Evolutionary conservation across 1,140 invertebrate species (phyloP), one percentile per base, ranked within the genome.

Genomic region (Sitophilus oryzae): DNA sequence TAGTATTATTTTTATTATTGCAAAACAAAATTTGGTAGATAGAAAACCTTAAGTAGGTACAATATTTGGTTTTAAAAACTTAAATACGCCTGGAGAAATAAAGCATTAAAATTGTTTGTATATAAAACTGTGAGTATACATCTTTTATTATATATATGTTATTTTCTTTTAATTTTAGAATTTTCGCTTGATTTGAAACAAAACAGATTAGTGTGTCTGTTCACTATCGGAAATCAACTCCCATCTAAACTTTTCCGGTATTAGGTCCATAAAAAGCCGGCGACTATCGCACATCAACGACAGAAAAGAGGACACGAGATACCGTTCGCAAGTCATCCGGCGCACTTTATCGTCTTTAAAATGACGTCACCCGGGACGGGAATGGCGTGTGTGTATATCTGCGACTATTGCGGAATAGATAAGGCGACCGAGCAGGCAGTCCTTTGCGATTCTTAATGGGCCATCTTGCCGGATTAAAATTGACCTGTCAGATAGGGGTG

Each of bases 391-490:
- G 38, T 50, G 37, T 50, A 50, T 50, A 40, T 19, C 48, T 40
- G 37, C 23, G 48, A 50, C 48, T 50, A 50, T 50, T 50, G 48
- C 48, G 36, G 21, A n/a, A 36, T 20, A 50, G 48, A 50, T 50
- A 50, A 50, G 48, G 48, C 19, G 41, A 50, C 38, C 48, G 48
- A 50, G 36, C 38, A 50, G 35, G 38, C 48, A 22, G 37, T 35
- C 35, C 36, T n/a, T 21, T 35, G 10, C 36, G 38, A 41, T 40
- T 37, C 37, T 50, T 50, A 50, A 50, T 50, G 38, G 48, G 19
- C 38, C 48, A 40, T 50, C 48, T 50, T 50, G 48, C 36, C 11
- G 38, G 48, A 50, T 50, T 50, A 50, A 50, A 50, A 40, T 50
- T 50, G 48, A 50, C 38, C 48, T 30, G 40, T 18, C 40, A 42